phyloP scores from a whole-genome alignment of 64 coral and sea anemone genomes.

The Pocillopora verrucosa region DNA sequence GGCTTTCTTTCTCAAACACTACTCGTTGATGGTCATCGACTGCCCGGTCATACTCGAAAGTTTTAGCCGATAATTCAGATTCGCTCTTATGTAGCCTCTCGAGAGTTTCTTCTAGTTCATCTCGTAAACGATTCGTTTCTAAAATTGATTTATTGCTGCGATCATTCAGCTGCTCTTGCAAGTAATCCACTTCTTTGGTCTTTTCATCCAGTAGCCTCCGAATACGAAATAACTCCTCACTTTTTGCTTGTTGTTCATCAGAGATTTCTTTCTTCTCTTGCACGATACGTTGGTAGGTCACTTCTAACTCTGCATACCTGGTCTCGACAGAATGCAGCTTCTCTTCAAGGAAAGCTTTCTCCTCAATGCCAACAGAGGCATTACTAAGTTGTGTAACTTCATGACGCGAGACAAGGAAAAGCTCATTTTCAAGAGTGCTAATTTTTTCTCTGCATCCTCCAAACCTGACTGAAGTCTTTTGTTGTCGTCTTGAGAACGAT shows the following conservation, averaged over 20 bases:
- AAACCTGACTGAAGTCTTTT: constrained; percentile 44
- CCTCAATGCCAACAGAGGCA: not conserved
- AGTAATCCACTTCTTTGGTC: constrained; percentile 18
- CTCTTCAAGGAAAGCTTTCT: constrained; percentile 13
- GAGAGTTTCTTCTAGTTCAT: constrained; percentile 63
- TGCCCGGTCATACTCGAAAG: not conserved
- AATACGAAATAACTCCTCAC: not conserved
- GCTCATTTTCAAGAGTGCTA: constrained; percentile 42
- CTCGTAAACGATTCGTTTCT: constrained; percentile 60
- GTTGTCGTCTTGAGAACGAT: constrained; percentile 46
- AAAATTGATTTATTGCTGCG: constrained; percentile 25
- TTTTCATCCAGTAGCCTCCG: constrained; percentile 44
- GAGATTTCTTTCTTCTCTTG: constrained; percentile 17
- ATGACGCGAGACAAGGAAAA: not conserved
- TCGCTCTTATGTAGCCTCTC: constrained; percentile 62
- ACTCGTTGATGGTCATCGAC: constrained; percentile 8
- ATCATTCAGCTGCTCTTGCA: constrained; percentile 48
- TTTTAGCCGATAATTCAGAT: constrained; percentile 34
- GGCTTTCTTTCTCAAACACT: constrained; percentile 26
- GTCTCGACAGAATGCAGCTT: not conserved
- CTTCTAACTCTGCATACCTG: constrained; percentile 27
- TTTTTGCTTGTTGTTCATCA: constrained; percentile 16
- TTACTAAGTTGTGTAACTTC: constrained; percentile 40
- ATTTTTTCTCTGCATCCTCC: constrained; percentile 37
- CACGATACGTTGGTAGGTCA: not conserved